phyloP scores from a whole-genome alignment of 2,113 vertebrate genomes.

The Neolamprologus kungweensis region DNA sequence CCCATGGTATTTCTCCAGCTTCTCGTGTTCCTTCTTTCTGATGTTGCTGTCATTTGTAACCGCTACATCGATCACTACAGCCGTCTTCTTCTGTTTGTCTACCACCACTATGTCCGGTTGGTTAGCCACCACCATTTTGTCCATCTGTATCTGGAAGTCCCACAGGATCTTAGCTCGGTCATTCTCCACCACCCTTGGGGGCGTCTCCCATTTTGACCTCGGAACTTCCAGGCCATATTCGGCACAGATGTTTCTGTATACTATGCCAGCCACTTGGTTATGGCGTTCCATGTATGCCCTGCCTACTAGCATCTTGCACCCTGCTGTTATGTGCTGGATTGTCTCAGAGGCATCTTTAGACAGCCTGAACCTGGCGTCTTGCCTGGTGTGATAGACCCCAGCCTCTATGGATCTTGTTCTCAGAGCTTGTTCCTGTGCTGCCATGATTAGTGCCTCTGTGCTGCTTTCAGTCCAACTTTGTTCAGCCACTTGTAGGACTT shows the following conservation, averaged over 20 bases:
- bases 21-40: too few species aligned
- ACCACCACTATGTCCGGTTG: too few species aligned
- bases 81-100: too few species aligned
- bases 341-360: neutral
- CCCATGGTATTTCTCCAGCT: too few species aligned
- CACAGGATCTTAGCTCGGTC: neutral
- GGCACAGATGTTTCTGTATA: fast-evolving
- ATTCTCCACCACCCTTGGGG: too few species aligned
- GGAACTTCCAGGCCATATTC: neutral
- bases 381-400: fast-evolving
- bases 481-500: neutral
- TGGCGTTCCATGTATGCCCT: fast-evolving
- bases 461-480: neutral
- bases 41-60: too few species aligned
- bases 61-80: too few species aligned
- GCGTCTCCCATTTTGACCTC: neutral
- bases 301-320: neutral
- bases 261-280: fast-evolving
- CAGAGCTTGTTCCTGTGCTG: neutral
- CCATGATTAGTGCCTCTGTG: neutral
- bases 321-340: neutral
- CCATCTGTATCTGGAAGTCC: neutral
- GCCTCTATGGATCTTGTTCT: neutral
- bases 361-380: neutral
- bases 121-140: too few species aligned